These are phyloP conservation scores for Adineta ricciae DNA, from an alignment of 2,888 invertebrate genomes.

Conservation along the genomic window DNA sequence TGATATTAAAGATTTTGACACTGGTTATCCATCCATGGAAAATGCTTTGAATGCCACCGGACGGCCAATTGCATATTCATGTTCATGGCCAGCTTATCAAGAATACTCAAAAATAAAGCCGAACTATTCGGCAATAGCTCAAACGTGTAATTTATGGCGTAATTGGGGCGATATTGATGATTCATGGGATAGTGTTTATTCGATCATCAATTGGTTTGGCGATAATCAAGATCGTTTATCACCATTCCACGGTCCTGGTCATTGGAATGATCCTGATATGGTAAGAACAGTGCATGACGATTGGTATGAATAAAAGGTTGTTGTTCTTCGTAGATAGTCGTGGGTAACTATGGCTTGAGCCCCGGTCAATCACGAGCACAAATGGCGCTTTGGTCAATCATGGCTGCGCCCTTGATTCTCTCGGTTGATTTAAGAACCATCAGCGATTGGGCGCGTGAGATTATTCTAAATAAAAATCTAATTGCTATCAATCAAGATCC, in stretches of 20 bases:
- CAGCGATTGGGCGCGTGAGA: slow-evolving; percentile 76
- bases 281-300: slow-evolving; percentile 52
- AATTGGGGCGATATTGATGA: slow-evolving; percentile 91
- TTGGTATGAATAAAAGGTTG: slow-evolving; percentile 22
- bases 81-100: slow-evolving; percentile 89
- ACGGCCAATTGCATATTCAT: slow-evolving; percentile 85
- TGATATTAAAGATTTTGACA: slow-evolving; percentile 57
- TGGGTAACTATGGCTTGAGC: slow-evolving; percentile 85
- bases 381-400: slow-evolving; percentile 88
- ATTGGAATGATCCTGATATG: slow-evolving; percentile 97
- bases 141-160: slow-evolving; percentile 84
- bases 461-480: slow-evolving; percentile 78
- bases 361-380: slow-evolving; percentile 87
- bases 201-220: slow-evolving; percentile 85
- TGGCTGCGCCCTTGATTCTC: slow-evolving; percentile 86
- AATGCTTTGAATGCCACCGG: slow-evolving; percentile 78
- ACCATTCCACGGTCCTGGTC: slow-evolving; percentile 82
- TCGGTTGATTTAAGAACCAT: slow-evolving; percentile 81
- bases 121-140: slow-evolving; percentile 73
- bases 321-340: slow-evolving; percentile 63
- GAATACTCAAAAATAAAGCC: slow-evolving; percentile 56
- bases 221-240: slow-evolving; percentile 80
- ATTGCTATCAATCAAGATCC: slow-evolving; percentile 86
- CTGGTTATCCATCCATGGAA: slow-evolving; percentile 85
- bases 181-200: slow-evolving; percentile 80